Evolutionary conservation across 2,888 invertebrate species (phyloP).

Genomic region (Morpho deidamia): DNA sequence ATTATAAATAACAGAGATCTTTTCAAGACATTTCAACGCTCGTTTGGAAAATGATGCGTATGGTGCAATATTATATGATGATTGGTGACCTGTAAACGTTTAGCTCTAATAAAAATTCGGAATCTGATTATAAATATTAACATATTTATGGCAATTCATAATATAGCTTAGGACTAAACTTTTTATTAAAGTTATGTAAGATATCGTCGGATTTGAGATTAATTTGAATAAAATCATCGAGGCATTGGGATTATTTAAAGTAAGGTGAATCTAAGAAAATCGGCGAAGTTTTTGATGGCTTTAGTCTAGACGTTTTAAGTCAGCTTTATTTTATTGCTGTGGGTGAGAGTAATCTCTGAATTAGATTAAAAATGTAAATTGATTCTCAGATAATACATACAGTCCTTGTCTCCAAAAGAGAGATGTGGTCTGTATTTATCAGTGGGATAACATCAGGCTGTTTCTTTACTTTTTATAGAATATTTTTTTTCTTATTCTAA

Average conservation of each 20-base stretch:
- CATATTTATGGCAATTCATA: background rate
- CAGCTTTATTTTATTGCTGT: conserved; percentile 19
- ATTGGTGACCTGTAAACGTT: conserved; percentile 29
- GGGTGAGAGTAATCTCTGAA: conserved; percentile 13
- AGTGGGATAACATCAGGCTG: no score
- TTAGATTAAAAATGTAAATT: conserved; percentile 14
- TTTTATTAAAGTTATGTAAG: background rate
- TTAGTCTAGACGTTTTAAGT: conserved; percentile 27
- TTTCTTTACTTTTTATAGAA: no score
- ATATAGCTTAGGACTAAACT: background rate
- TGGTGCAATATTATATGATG: conserved; percentile 32
- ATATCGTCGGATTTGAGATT: background rate
- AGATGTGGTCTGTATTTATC: no score
- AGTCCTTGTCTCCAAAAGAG: no score
- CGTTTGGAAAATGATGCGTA: conserved; percentile 32
- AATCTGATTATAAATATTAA: no score
- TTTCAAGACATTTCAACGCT: conserved; percentile 37
- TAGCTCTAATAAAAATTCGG: conserved; percentile 30
- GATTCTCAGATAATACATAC: background rate
- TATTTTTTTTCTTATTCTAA: no score
- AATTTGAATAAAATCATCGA: conserved; percentile 9
- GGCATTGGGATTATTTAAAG: conserved; percentile 5
- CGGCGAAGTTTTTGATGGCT: conserved; percentile 21
- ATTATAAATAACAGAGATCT: conserved; percentile 45
- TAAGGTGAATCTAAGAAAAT: conserved; percentile 12